Conservation (phyloP, 2,888 invertebrate species). For the Lithophane ornitopus region DNA sequence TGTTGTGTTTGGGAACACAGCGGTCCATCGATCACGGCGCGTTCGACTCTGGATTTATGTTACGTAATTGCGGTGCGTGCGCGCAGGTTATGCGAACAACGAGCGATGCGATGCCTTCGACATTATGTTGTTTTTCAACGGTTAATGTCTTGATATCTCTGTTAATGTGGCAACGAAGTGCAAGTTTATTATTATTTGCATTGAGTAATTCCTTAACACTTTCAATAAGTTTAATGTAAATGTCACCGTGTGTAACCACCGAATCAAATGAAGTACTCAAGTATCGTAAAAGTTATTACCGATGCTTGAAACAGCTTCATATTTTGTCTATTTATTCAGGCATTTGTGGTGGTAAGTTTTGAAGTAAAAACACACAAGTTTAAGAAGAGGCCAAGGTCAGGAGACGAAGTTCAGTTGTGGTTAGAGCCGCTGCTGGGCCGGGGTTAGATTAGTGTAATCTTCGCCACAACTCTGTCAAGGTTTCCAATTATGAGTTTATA, state of each 20-base stretch:
- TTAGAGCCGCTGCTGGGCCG: slow-evolving; percentile 68
- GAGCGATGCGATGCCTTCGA: slow-evolving; percentile 71
- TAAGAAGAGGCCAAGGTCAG: slow-evolving; percentile 71
- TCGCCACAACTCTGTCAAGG: slow-evolving; percentile 82
- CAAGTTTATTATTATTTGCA: slow-evolving; percentile 71
- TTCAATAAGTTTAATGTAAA: slow-evolving; percentile 58
- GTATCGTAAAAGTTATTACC: slow-evolving; percentile 10
- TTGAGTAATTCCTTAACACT: slow-evolving; percentile 61
- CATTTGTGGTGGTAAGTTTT: slow-evolving; percentile 22
- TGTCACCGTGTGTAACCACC: slow-evolving; percentile 31
- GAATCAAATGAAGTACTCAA: slow-evolving; percentile 23
- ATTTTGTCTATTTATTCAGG: slow-evolving; percentile 4
- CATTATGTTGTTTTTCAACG: slow-evolving; percentile 80
- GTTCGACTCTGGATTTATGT: slow-evolving; percentile 86
- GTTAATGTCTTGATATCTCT: slow-evolving; percentile 82
- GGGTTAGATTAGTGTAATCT: slow-evolving; percentile 83
- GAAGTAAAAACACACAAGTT: slow-evolving; percentile 40
- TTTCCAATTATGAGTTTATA: slow-evolving; percentile 71
- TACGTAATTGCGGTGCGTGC: slow-evolving; percentile 86
- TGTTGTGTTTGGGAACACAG: slow-evolving; percentile 78
- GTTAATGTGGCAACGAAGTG: slow-evolving; percentile 78
- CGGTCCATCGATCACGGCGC: slow-evolving; percentile 85
- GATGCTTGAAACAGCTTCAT: slow-evolving; percentile 7
- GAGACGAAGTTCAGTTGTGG: slow-evolving; percentile 80
- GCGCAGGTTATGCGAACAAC: slow-evolving; percentile 70